Base-by-base conservation (phyloP, 2,888 invertebrate genomes). In the Platycheirus albimanus region DNA sequence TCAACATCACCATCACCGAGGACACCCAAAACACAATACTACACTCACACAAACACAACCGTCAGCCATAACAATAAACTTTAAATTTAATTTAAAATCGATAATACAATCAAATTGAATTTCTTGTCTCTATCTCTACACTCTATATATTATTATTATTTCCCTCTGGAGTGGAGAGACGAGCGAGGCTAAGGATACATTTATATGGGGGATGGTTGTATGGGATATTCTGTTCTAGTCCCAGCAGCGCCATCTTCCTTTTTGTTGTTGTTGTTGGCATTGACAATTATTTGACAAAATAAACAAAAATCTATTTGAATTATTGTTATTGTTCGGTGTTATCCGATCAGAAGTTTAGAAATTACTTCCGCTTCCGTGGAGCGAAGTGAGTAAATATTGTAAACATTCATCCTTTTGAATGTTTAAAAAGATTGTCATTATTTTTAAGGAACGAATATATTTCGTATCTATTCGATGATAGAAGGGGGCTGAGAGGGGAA, bases 291-390 rank as follows among this genome's bases (percentile, higher is more conserved):
- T 66, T 28, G 11, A 24, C 17, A 17, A 38, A 69, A 58, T 45
- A 49, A 52, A 61, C 51, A 38, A 61, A 63, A 38, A 28, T 36
- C 47, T 17, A 54, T 67, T 54, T 56, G 47, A 77, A 81, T 81
- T 71, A 81, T 72, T 81, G 76, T 72, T 63, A 54, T 72, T 81
- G 71, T 81, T 20, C 47, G 36, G 38, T 75, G 24, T 71, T 77
- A 76, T 81, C 81, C 28, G 81, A 81, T 76, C 71, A 76, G 67
- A 67, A 77, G 61, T 77, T 72, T 51, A 24, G 20, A 11, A 77
- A 81, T 81, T 77, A 72, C 63, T 77, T 81, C 81, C 76, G 81
- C 71, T 61, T 71, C 64, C 38, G 15, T 51, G 45, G 41, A 33
- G 56, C 45, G 41, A 64, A 64, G 70, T 80, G 56, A 64, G 45